phyloP scores from a whole-genome alignment of 2,888 invertebrate species.

The Nasonovia ribisnigri region DNA sequence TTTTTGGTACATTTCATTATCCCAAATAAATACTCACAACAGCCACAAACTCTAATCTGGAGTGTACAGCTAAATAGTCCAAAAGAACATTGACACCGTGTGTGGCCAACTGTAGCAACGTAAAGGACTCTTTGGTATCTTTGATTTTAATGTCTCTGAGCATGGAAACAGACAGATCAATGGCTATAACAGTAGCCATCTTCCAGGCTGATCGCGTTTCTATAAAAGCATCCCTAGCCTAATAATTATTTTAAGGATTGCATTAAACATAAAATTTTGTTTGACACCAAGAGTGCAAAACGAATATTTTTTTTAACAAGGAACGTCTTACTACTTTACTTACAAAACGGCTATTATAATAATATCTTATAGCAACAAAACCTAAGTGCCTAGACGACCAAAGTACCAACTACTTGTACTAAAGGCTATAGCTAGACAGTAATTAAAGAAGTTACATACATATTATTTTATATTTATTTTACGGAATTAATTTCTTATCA shows the following conservation, averaged over 20 bases:
- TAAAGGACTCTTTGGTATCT: slow-evolving; percentile 73
- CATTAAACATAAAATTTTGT: not conserved
- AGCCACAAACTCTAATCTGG: slow-evolving; percentile 80
- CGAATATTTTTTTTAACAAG: not conserved
- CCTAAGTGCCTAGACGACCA: not conserved
- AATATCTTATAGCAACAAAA: not conserved
- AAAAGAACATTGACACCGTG: slow-evolving; percentile 78
- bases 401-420: not conserved
- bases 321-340: not conserved
- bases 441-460: not conserved
- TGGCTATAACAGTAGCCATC: slow-evolving; percentile 81
- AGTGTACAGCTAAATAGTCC: slow-evolving; percentile 76
- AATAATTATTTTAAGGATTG: not conserved
- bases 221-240: not conserved
- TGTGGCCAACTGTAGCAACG: slow-evolving; percentile 76
- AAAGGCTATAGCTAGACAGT: not conserved
- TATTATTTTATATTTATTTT: not conserved
- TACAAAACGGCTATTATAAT: not conserved
- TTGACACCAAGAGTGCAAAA: not conserved
- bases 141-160: slow-evolving; percentile 74
- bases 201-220: not conserved
- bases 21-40: slow-evolving; percentile 73
- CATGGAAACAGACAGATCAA: slow-evolving; percentile 84
- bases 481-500: not conserved
- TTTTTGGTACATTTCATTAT: not conserved